Evolutionary conservation across 2,797 vertebrate species (phyloP), one percentile per base, ranked within the genome.

Genomic region (Centropyge bicolor): DNA sequence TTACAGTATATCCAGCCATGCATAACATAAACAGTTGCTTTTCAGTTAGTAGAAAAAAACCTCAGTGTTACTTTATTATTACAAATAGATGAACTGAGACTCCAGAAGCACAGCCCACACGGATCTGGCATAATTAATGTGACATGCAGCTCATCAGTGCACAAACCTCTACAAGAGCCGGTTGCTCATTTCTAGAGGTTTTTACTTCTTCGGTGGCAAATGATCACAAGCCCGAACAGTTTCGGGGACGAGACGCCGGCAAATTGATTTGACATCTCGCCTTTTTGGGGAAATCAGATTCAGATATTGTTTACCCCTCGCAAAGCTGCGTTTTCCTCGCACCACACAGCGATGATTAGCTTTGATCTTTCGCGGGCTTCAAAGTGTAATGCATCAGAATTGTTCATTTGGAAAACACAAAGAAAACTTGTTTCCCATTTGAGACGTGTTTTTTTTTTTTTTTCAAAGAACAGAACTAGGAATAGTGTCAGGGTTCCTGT

Each of bases 81-180:
- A 92, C 90, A 93, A 92, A 93, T 91, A 86, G 82, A 93, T 93
- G 90, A 92, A 85, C 40, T 74, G 80, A 91, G 88, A 87, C 83
- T 88, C 52, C 70, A 83, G 83, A 84, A 90, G 88, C 65, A 48
- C 81, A 83, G 83, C 83, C 74, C 65, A 77, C 66, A 70, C 72
- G 5, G 74, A 90, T 88, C 88, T 84, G 82, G 89, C 89, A 93
- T 92, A 94, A 93, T 92, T 91, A 88, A 93, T 91, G 88, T 92
- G 91, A 93, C 91, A 86, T 80, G 80, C 84, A 79, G 82, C 88
- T 93, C 88, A 87, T 85, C 91, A 72, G 85, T 69, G 83, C 86
- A 80, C 84, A 89, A 88, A 91, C 85, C 85, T 87, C 78, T 69
- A 84, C 73, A 46, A 81, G 79, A 76, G 89, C 84, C 63, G 76